Evolutionary conservation across 1,140 invertebrate species (phyloP).

Genomic region (Meloidogyne exigua): DNA sequence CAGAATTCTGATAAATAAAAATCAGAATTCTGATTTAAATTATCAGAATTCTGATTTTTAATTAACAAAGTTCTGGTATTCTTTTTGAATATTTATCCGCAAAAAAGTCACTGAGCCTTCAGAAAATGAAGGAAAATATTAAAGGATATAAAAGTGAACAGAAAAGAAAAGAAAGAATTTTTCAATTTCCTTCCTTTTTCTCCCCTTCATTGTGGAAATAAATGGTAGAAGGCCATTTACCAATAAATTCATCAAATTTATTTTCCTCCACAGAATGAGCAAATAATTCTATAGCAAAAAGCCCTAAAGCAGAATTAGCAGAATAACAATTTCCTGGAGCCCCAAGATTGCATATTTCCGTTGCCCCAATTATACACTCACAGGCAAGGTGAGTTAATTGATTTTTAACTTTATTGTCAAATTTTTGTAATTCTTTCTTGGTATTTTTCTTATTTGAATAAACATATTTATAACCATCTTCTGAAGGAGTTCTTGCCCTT

Average conservation of each 20-base stretch:
- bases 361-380: background rate
- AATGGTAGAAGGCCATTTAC: background rate
- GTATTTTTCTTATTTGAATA: no score
- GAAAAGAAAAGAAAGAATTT: no score
- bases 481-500: background rate
- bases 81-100: no score
- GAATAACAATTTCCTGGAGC: background rate
- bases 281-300: background rate
- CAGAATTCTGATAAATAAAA: no score
- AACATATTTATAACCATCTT: background rate
- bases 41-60: no score
- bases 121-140: no score
- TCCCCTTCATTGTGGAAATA: background rate
- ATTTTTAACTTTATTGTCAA: background rate
- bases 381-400: background rate
- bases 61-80: no score
- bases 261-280: background rate
- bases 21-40: no score
- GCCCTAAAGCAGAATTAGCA: background rate
- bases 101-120: no score
- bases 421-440: no score
- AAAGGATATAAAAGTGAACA: no score
- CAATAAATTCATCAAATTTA: background rate
- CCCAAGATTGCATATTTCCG: background rate
- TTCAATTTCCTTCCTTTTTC: background rate